Conservation (phyloP, 1,140 invertebrate species). For the Lepidotrigona ventralis region DNA sequence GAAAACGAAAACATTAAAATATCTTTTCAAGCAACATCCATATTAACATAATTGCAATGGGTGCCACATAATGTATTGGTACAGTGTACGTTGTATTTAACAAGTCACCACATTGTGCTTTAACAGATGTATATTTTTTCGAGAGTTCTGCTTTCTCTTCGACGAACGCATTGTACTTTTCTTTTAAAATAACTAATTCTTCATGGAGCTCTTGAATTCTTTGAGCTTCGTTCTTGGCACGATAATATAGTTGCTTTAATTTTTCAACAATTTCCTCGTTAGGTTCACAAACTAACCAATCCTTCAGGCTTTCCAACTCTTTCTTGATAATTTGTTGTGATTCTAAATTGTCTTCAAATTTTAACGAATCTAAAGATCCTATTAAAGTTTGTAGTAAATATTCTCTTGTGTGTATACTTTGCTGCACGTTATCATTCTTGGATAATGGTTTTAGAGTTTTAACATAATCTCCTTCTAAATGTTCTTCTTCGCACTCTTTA, state of each 20-base stretch:
- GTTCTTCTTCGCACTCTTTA: slow-evolving; percentile 52
- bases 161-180: slow-evolving; percentile 77
- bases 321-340: slow-evolving; percentile 64
- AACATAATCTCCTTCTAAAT: slow-evolving; percentile 67
- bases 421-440: slow-evolving; percentile 50
- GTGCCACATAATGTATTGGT: slow-evolving; percentile 77
- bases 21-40: slow-evolving; percentile 78
- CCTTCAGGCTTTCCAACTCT: slow-evolving; percentile 69
- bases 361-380: slow-evolving; percentile 64
- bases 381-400: slow-evolving; percentile 69
- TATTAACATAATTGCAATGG: slow-evolving; percentile 71
- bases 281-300: slow-evolving; percentile 69
- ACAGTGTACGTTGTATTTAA: slow-evolving; percentile 74
- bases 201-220: slow-evolving; percentile 78
- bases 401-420: slow-evolving; percentile 56
- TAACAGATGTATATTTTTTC: slow-evolving; percentile 74
- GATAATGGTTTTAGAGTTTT: slow-evolving; percentile 69
- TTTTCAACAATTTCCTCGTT: slow-evolving; percentile 66
- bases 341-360: slow-evolving; percentile 60
- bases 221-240: slow-evolving; percentile 75
- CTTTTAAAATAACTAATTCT: slow-evolving; percentile 80
- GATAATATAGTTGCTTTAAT: slow-evolving; percentile 69
- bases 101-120: slow-evolving; percentile 74
- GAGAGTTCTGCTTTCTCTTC: slow-evolving; percentile 78
- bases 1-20: slow-evolving; percentile 68